Percentiles rank a stretch among this genome's conserved stretches.
These are phyloP conservation scores for Mobula hypostoma DNA, from an alignment of 2,113 vertebrate species.

Conservation along the genomic window DNA sequence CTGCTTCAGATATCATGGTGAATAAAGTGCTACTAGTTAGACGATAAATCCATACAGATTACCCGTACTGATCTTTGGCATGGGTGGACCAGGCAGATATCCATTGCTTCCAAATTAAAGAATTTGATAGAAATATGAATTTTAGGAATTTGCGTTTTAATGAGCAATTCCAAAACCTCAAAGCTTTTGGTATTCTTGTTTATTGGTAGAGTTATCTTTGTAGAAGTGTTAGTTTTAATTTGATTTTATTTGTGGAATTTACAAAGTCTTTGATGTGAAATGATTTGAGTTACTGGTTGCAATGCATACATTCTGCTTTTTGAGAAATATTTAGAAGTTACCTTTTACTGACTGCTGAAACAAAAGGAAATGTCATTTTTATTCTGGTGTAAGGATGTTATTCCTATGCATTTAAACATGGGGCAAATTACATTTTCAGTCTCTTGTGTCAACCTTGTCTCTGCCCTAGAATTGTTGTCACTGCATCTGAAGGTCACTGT, in stretches of 20 bases:
- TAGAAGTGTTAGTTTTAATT: background rate
- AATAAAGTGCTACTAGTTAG: background rate
- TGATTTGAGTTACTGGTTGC: background rate
- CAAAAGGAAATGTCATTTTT: background rate
- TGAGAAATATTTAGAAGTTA: background rate
- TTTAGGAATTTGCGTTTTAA: background rate
- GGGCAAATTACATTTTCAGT: background rate
- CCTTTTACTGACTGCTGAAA: background rate
- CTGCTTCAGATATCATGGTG: background rate
- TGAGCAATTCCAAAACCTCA: background rate
- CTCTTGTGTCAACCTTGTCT: background rate
- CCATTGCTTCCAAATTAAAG: background rate
- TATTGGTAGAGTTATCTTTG: background rate
- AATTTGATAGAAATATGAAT: background rate
- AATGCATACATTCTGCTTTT: background rate
- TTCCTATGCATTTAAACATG: too few species aligned
- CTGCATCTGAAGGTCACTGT: background rate
- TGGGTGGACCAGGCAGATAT: background rate
- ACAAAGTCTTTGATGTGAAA: background rate
- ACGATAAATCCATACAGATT: background rate
- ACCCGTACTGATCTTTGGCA: background rate
- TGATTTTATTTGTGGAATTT: background rate
- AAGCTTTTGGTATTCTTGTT: background rate
- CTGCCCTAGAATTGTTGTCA: background rate
- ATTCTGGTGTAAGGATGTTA: background rate